phyloP scores from a whole-genome alignment of 1,140 invertebrate genomes.

The Drosophila ambigua region DNA sequence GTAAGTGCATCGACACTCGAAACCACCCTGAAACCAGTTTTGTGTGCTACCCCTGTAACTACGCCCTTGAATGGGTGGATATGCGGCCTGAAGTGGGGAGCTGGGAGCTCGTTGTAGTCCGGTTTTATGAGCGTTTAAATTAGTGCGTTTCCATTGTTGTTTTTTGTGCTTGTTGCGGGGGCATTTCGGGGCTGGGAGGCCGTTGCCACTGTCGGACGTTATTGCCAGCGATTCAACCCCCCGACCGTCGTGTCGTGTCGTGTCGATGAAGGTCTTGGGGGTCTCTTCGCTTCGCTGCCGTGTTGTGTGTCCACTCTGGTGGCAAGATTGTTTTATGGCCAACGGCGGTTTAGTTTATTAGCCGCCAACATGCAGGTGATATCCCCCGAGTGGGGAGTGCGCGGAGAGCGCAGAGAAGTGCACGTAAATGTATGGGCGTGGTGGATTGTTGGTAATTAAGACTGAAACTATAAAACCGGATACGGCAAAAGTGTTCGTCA shows the following conservation, averaged over 20 bases:
- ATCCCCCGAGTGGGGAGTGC: no score
- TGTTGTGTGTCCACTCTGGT: conserved; percentile 42
- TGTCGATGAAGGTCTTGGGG: background rate
- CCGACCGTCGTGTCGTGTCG: background rate
- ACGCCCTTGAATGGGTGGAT: no score
- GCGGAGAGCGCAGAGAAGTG: background rate
- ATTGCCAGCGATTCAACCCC: background rate
- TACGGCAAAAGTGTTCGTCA: conserved; percentile 32
- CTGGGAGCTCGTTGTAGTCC: conserved; percentile 3
- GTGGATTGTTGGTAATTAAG: conserved; percentile 50
- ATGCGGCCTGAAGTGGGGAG: no score
- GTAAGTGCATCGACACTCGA: no score
- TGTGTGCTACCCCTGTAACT: no score
- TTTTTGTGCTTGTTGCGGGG: background rate
- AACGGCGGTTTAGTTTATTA: conserved; percentile 64
- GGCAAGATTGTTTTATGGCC: conserved; percentile 68
- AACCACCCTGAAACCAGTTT: no score
- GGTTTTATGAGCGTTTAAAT: conserved; percentile 61
- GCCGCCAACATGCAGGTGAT: conserved; percentile 63
- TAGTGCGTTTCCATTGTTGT: conserved; percentile 42
- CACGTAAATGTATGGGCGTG: conserved; percentile 18
- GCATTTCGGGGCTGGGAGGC: no score
- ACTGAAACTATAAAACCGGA: conserved; percentile 34
- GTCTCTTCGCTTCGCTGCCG: background rate
- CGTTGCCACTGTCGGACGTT: conserved; percentile 1